Evolutionary conservation across 2,888 invertebrate species (phyloP), one percentile per base, ranked within the genome.

Genomic region (Elgonia sp.): DNA sequence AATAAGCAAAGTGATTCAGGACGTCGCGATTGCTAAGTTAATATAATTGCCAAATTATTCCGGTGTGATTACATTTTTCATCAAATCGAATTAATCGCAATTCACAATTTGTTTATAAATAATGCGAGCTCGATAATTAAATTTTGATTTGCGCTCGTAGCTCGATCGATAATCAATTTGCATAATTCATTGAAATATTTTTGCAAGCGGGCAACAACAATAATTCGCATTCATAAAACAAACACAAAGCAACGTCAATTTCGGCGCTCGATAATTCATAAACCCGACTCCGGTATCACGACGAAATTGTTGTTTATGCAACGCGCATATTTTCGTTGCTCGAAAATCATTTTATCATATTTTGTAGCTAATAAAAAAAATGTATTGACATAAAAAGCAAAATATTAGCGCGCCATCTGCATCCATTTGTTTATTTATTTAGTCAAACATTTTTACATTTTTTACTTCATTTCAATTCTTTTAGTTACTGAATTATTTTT

Each of bases 221-320:
- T 83, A 83, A 83, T 83, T 79, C 75, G 84, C 29, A 67, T 76
- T 70, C 84, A 65, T 80, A 84, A 87, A 84, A 84, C 84, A 76
- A 80, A 65, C 80, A 83, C 73, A 80, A 80, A 80, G 83, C 84
- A n/a, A 76, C 80, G 76, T 87, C 80, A 87, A 87, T 84, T 87
- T 81, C 29, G 84, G 57, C 72, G 80, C 70, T 76, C 87, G 76
- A 87, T 87, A 84, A 87, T 87, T 84, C 87, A 87, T 76, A 84
- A 87, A 80, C 55, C 75, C 62, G 83, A 5, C 29, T 16, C 50
- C 75, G 75, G 63, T 80, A 87, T 87, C 79, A 63, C 83, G 62
- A 53, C 57, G 69, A 63, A 79, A 83, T 87, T 79, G 73, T 87
- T 87, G 75, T 87, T 84, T 84, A 75, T 63, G 83, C 57, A 76